A percentile compares a stretch with the other conserved stretches of the same genome.
phyloP scores from a whole-genome alignment of 2,797 vertebrate genomes.

The Euphonia xanthogaster region DNA sequence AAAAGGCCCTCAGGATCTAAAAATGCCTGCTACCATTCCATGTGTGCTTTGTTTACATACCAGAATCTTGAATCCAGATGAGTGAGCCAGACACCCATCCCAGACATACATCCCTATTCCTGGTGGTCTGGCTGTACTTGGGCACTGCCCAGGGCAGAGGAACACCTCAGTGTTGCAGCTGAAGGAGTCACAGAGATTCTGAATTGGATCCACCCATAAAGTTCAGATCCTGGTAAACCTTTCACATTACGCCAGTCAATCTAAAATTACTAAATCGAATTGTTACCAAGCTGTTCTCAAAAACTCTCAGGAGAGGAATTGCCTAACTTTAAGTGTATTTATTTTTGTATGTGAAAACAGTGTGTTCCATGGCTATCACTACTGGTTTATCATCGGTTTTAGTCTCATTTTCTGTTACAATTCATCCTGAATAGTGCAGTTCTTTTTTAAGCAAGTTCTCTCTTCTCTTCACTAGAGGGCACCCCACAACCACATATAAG shows the following conservation, averaged over 20 bases:
- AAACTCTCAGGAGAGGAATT: background rate
- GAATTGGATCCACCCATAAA: conserved; percentile 80
- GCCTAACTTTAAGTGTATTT: background rate
- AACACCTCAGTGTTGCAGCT: conserved; percentile 83
- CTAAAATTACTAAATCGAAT: background rate
- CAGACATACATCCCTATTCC: conserved; percentile 79
- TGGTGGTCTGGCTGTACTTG: conserved; percentile 80
- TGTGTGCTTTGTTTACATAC: conserved; percentile 35
- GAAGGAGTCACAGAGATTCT: conserved; percentile 85
- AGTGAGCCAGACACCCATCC: conserved; percentile 81
- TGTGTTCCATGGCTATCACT: background rate
- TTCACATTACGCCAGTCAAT: background rate
- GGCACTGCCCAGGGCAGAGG: conserved; percentile 84
- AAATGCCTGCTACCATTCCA: background rate
- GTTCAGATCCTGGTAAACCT: conserved; percentile 72
- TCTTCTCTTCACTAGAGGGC: conserved; percentile 41
- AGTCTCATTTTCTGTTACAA: background rate
- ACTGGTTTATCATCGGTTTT: background rate
- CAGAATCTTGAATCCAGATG: conserved; percentile 81
- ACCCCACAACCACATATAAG: background rate
- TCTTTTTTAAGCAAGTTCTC: background rate
- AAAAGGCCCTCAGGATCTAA: background rate
- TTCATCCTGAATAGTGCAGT: rapidly evolving
- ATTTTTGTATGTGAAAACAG: background rate
- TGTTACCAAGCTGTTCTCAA: background rate